Evolutionary conservation across 2,888 invertebrate genomes (phyloP).

Genomic region (Micoletzkya japonica): DNA sequence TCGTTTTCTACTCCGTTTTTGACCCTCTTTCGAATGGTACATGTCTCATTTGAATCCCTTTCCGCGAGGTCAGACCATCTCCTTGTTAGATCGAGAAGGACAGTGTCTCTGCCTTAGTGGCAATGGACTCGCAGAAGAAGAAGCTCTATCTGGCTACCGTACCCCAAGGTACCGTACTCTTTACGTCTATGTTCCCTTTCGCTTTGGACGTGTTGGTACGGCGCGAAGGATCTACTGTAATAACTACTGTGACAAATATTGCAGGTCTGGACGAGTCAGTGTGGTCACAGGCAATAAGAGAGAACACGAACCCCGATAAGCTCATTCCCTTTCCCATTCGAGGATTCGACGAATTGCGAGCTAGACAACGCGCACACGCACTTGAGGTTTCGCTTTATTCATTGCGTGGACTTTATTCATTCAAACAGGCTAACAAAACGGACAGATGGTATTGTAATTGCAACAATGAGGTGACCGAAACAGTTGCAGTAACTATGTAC

Average conservation of each 20-base stretch:
- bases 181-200: neutral
- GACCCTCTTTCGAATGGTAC: too few relatives aligned
- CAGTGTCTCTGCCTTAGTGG: slow-evolving; percentile 2
- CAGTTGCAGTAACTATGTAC: too few relatives aligned
- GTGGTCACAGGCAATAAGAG: slow-evolving; percentile 92
- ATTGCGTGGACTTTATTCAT: neutral
- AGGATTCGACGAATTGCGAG: slow-evolving; percentile 77
- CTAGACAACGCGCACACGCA: slow-evolving; percentile 68
- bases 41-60: too few relatives aligned
- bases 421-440: too few relatives aligned
- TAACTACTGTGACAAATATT: slow-evolving; percentile 1
- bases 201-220: neutral
- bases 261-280: slow-evolving; percentile 71
- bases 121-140: slow-evolving; percentile 41
- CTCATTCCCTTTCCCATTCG: slow-evolving; percentile 92
- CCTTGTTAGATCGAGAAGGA: slow-evolving; percentile 29
- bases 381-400: slow-evolving; percentile 22
- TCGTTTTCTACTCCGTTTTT: too few relatives aligned
- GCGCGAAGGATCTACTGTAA: neutral
- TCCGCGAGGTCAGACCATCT: too few relatives aligned
- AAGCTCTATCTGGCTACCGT: slow-evolving; percentile 39
- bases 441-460: too few relatives aligned
- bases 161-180: slow-evolving; percentile 34
- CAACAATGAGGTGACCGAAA: too few relatives aligned
- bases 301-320: slow-evolving; percentile 87